Percentiles rank a stretch among this genome's conserved stretches.
Conservation (phyloP, 2,888 invertebrate species). For the Nowickia ferox region DNA sequence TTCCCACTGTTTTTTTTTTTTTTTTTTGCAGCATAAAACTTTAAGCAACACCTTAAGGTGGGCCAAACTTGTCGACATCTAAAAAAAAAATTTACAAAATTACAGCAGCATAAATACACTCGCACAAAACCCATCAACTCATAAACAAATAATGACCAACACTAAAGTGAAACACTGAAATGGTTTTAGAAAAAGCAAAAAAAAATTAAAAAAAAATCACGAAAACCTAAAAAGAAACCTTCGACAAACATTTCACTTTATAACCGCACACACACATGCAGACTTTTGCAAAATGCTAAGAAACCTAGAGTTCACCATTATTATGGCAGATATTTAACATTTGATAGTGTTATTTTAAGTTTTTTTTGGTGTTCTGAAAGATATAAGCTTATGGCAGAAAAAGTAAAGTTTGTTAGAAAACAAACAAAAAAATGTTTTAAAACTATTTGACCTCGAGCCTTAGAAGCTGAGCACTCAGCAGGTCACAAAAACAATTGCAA, state of each 20-base stretch:
- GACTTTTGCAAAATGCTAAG: not conserved
- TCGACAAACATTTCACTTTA: slow-evolving; percentile 50
- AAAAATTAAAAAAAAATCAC: not conserved
- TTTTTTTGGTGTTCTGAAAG: not conserved
- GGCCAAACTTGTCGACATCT: slow-evolving; percentile 56
- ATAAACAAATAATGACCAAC: slow-evolving; percentile 39
- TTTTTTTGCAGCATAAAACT: slow-evolving; percentile 38
- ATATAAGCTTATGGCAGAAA: slow-evolving; percentile 5
- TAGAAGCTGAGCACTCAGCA: slow-evolving; percentile 24
- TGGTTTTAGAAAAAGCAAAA: not conserved
- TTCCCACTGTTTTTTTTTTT: not conserved
- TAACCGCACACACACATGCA: not conserved
- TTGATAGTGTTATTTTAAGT: slow-evolving; percentile 8
- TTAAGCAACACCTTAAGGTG: slow-evolving; percentile 57
- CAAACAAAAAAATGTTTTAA: slow-evolving; percentile 10
- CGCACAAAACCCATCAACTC: not conserved
- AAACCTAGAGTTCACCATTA: slow-evolving; percentile 26
- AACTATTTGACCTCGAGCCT: slow-evolving; percentile 46
- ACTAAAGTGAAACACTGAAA: not conserved
- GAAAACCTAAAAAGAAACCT: slow-evolving; percentile 32
- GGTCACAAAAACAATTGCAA: not conserved
- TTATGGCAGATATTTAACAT: slow-evolving; percentile 41
- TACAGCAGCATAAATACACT: slow-evolving; percentile 6
- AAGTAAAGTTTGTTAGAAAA: not conserved
- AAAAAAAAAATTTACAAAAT: too few species aligned